phyloP scores from a whole-genome alignment of 1,140 invertebrate genomes.

The Neotoxoptera formosana region DNA sequence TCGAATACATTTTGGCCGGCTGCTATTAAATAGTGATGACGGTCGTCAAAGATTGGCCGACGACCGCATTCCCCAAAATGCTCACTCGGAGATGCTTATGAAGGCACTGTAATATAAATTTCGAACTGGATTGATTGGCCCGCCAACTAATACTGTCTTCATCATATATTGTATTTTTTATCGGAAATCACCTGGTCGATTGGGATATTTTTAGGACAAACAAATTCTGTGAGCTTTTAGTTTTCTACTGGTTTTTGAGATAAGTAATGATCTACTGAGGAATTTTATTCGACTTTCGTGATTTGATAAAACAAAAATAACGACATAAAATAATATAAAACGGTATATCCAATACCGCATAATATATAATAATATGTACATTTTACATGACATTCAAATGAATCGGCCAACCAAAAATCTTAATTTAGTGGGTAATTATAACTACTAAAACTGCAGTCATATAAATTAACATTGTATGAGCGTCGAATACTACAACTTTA shows the following conservation, averaged over 20 bases:
- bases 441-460: not conserved
- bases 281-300: not conserved
- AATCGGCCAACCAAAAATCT: not conserved
- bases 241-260: not conserved
- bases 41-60: not conserved
- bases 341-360: not conserved
- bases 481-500: not conserved
- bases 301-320: not conserved
- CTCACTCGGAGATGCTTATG: not conserved
- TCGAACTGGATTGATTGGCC: not conserved
- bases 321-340: too few species aligned
- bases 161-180: not conserved
- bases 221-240: not conserved
- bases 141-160: not conserved
- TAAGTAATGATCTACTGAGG: not conserved
- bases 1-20: not conserved
- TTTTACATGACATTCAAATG: not conserved
- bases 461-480: not conserved
- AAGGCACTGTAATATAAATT: not conserved
- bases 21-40: not conserved
- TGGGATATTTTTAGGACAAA: not conserved
- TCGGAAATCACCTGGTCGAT: not conserved
- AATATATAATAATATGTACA: not conserved
- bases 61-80: not conserved
- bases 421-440: not conserved